Conservation (phyloP, 2,888 invertebrate genomes). For the Idaea dimidiata region DNA sequence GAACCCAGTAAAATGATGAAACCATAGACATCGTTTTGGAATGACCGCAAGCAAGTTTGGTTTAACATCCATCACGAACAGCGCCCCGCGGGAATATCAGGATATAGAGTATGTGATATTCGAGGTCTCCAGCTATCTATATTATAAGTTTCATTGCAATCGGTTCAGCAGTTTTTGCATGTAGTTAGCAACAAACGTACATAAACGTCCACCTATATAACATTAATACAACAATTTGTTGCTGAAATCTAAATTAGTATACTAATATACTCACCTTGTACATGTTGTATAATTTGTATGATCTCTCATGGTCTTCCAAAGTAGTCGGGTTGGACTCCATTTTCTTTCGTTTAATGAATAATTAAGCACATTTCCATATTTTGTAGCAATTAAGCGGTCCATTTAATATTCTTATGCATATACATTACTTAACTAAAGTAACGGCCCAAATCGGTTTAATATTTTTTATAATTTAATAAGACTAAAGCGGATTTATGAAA, state of each 20-base stretch:
- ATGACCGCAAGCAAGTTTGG: too few relatives aligned
- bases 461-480: background rate
- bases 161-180: too few relatives aligned
- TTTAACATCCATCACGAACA: too few relatives aligned
- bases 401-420: conserved; percentile 39
- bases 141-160: too few relatives aligned
- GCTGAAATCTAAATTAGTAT: background rate
- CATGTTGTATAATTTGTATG: conserved; percentile 70
- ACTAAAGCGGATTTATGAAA: background rate
- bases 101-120: too few relatives aligned
- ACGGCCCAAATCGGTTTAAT: background rate
- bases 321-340: conserved; percentile 65
- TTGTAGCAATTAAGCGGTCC: conserved; percentile 47
- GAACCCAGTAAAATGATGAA: too few relatives aligned
- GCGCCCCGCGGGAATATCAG: too few relatives aligned
- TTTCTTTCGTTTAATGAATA: conserved; percentile 50
- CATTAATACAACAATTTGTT: too few relatives aligned
- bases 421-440: conserved; percentile 6
- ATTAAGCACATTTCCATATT: conserved; percentile 37
- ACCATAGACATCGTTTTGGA: too few relatives aligned
- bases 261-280: conserved; percentile 61
- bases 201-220: too few relatives aligned
- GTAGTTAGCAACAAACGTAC: too few relatives aligned
- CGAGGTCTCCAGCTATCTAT: too few relatives aligned
- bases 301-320: conserved; percentile 62